Base-by-base conservation (phyloP, 2,113 vertebrate species). In the Hyla sarda region DNA sequence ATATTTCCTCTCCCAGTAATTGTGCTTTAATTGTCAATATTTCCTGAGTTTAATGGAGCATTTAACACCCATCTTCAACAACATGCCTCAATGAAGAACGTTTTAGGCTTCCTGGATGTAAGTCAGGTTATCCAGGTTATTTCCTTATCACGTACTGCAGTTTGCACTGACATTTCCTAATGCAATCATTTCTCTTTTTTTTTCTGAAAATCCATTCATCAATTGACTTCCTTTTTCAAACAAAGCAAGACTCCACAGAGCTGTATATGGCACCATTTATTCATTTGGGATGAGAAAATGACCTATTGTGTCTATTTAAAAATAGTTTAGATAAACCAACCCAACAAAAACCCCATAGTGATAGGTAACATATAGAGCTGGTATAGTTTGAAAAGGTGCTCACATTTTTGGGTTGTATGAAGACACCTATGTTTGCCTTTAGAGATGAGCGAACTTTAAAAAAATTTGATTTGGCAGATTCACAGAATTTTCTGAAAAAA, bases 81-180 rank as follows among this genome's bases (percentile, higher is more conserved):
- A 73, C 60, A 73, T 14, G 85, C 54, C 65, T 30, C 71, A 58
- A 86, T 80, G 52, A 73, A 30, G 47, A 71, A 86, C 28, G 11
- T 73, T 56, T 58, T 71, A 34, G 28, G 80, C 32, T 81, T 69
- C 67, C 54, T 65, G 85, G 78, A 82, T 87, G 67, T 82, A 8
- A 56, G 56, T 23, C 60, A n/a, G 60, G 85, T 60, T 74, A 32
- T 74, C 48, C 48, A 58, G 23, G 34, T 62, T 87, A n/a, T 34
- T n/a, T 17, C 32, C 76, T 86, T 86, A 86, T 86, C 85, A 58
- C 69, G 56, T 81, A 77, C 85, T 86, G 85, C 85, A 86, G 76
- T 34, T 54, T 34, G 14, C 41, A 8, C 54, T 62, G 65, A 81
- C 77, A 74, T 86, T 86, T 87, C 85, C 85, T 87, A 47, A 76